Percentiles rank a stretch among this genome's conserved stretches.
These are phyloP conservation scores for Hyperopisus bebe DNA, from an alignment of 2,113 vertebrate genomes.

Conservation along the genomic window DNA sequence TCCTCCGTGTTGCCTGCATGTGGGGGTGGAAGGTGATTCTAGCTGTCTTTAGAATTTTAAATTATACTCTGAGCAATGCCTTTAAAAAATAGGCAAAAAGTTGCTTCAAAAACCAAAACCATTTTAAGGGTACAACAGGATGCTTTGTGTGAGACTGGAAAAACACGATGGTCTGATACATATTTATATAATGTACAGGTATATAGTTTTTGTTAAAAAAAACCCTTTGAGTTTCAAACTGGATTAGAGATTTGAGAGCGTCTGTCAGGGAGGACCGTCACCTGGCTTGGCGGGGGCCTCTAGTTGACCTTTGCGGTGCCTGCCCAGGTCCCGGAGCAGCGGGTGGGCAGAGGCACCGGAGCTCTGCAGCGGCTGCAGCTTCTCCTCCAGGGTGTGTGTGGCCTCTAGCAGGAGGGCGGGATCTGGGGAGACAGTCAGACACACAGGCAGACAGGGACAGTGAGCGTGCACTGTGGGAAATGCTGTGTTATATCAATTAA, in stretches of 20 bases:
- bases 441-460: not conserved
- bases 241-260: not conserved
- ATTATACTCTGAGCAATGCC: not conserved
- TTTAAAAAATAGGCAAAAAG: not conserved
- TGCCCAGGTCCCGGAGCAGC: slow-evolving; percentile 64
- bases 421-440: slow-evolving; percentile 51
- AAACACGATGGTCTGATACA: not conserved
- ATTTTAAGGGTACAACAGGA: not conserved
- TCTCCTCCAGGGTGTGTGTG: slow-evolving; percentile 73
- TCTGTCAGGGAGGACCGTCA: slow-evolving; percentile 40
- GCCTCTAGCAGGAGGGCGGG: slow-evolving; percentile 79
- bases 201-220: not conserved
- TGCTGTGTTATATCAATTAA: slow-evolving; percentile 10
- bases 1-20: slow-evolving; percentile 44
- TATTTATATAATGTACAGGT: not conserved
- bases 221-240: not conserved
- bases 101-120: not conserved
- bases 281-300: slow-evolving; percentile 73
- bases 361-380: slow-evolving; percentile 75
- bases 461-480: slow-evolving; percentile 14
- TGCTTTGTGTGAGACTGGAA: not conserved
- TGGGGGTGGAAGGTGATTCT: not conserved
- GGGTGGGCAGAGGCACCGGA: slow-evolving; percentile 59
- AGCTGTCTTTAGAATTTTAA: not conserved
- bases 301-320: slow-evolving; percentile 73